phyloP scores from a whole-genome alignment of 2,888 invertebrate genomes.

The Seira ritae region DNA sequence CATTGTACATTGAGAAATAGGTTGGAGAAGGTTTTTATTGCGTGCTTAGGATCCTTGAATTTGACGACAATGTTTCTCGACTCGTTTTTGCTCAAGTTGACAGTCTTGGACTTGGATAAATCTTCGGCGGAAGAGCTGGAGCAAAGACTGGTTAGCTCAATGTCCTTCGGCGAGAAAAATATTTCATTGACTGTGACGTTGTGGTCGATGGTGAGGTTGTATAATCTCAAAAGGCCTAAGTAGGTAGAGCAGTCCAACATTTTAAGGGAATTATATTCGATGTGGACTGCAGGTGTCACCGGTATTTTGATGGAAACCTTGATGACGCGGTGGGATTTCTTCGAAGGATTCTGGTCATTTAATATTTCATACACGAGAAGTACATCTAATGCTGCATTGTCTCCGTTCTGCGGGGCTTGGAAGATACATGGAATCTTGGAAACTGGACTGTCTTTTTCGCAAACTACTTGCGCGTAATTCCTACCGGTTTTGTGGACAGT shows the following conservation, averaged over 20 bases:
- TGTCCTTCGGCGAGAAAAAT: slow-evolving; percentile 38
- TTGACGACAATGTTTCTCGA: slow-evolving; percentile 61
- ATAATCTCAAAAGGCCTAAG: slow-evolving; percentile 63
- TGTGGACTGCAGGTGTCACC: slow-evolving; percentile 54
- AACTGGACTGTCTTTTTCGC: not conserved
- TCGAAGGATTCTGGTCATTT: slow-evolving; percentile 23
- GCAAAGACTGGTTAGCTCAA: slow-evolving; percentile 24
- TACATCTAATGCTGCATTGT: slow-evolving; percentile 59
- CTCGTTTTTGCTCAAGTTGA: slow-evolving; percentile 52
- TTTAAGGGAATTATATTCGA: slow-evolving; percentile 68
- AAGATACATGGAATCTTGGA: slow-evolving; percentile 64
- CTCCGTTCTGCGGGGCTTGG: slow-evolving; percentile 65
- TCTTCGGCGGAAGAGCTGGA: slow-evolving; percentile 26
- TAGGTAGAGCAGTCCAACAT: slow-evolving; percentile 54
- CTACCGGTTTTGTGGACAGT: not conserved
- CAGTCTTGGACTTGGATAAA: not conserved
- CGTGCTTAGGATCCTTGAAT: slow-evolving; percentile 20
- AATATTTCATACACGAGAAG: slow-evolving; percentile 64
- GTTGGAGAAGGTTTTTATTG: not conserved
- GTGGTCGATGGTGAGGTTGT: slow-evolving; percentile 66
- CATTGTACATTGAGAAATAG: slow-evolving; percentile 38
- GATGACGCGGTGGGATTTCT: slow-evolving; percentile 56
- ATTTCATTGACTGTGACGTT: slow-evolving; percentile 40
- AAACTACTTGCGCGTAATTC: slow-evolving; percentile 36
- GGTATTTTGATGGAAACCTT: slow-evolving; percentile 60